These are phyloP conservation scores for Empidonax traillii DNA, from an alignment of 2,113 vertebrate species.

Conservation along the genomic window DNA sequence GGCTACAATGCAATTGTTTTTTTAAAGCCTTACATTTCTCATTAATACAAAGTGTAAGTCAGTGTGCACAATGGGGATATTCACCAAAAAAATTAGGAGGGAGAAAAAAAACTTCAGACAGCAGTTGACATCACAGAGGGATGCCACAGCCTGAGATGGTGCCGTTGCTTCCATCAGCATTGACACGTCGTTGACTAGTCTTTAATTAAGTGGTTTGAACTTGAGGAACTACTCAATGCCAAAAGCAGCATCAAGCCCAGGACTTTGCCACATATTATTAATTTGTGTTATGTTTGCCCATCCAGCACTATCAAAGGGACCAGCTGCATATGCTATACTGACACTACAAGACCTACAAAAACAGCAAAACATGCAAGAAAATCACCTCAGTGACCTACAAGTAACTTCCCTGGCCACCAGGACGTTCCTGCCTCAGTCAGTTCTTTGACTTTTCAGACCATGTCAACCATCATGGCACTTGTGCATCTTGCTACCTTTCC, in stretches of 20 bases:
- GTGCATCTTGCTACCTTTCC: background rate
- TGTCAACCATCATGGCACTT: background rate
- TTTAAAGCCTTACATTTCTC: constrained; percentile 54
- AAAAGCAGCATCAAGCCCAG: background rate
- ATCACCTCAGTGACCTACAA: background rate
- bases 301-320: background rate
- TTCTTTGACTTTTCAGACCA: background rate
- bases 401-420: background rate
- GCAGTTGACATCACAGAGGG: constrained; percentile 12
- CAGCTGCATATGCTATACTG: background rate
- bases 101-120: background rate
- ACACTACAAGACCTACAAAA: background rate
- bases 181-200: background rate
- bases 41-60: constrained; percentile 55
- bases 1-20: constrained; percentile 81
- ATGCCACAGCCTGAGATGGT: background rate
- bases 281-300: background rate
- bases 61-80: constrained; percentile 2
- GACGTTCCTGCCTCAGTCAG: background rate
- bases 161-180: background rate
- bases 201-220: background rate
- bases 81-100: background rate
- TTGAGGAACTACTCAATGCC: background rate
- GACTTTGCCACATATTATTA: background rate
- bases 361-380: background rate